These are phyloP conservation scores for Polyommatus icarus DNA, from an alignment of 2,888 invertebrate genomes.

Conservation along the genomic window DNA sequence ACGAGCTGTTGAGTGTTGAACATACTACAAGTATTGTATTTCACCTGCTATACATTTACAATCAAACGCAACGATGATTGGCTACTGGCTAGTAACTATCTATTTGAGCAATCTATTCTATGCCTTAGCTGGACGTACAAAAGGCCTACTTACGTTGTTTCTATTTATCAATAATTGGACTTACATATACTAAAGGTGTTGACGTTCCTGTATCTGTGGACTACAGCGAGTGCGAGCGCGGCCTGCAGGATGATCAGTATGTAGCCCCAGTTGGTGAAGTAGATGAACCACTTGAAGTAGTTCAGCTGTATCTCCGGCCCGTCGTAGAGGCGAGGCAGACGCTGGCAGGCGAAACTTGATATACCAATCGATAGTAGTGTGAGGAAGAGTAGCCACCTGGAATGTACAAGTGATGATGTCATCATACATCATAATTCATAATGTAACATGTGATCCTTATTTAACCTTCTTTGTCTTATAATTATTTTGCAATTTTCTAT, in stretches of 20 bases:
- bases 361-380: constrained; percentile 70
- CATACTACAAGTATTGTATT: background rate
- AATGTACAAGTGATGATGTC: constrained; percentile 7
- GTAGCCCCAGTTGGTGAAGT: constrained; percentile 88
- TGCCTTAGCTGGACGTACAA: too few relatives aligned
- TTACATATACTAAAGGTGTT: constrained; percentile 58
- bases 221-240: constrained; percentile 74
- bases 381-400: constrained; percentile 79
- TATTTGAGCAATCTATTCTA: too few relatives aligned
- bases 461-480: too few relatives aligned
- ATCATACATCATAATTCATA: too few relatives aligned
- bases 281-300: constrained; percentile 84
- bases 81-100: too few relatives aligned
- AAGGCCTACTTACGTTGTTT: too few relatives aligned
- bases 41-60: too few relatives aligned
- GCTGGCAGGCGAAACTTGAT: constrained; percentile 68
- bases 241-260: constrained; percentile 81
- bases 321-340: constrained; percentile 59
- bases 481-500: too few relatives aligned
- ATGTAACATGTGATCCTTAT: background rate
- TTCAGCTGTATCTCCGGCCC: constrained; percentile 64
- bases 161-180: constrained; percentile 41
- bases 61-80: too few relatives aligned
- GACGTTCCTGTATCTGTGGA: constrained; percentile 66
- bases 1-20: background rate